Evolutionary conservation across 2,113 vertebrate species (phyloP).

Genomic region (Saccopteryx bilineata): DNA sequence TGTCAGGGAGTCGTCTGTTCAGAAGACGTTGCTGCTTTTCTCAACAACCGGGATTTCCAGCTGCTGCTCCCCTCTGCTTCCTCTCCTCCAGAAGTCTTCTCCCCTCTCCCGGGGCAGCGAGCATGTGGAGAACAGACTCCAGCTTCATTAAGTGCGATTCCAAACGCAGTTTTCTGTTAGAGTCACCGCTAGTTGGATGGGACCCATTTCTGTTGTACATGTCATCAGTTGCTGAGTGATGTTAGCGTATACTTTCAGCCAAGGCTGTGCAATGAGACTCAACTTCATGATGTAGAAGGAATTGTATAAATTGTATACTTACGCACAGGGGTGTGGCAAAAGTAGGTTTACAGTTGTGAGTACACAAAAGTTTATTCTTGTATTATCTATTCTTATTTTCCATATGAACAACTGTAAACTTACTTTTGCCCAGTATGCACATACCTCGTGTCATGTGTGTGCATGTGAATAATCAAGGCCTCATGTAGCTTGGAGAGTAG

Average conservation of each 20-base stretch:
- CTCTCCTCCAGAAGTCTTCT: neutral
- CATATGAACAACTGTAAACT: too few relatives aligned
- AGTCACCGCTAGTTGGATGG: neutral
- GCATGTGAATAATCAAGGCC: neutral
- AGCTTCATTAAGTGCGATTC: neutral
- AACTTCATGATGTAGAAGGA: neutral
- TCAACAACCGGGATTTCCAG: neutral
- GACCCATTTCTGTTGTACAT: neutral
- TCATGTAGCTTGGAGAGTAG: too few relatives aligned
- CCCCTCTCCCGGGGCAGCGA: neutral
- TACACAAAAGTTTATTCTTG: too few relatives aligned
- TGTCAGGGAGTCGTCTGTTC: neutral
- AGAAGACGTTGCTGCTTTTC: neutral
- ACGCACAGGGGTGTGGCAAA: too few relatives aligned
- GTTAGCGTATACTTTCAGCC: neutral
- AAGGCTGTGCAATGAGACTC: neutral
- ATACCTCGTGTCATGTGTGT: too few relatives aligned
- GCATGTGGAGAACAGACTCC: neutral
- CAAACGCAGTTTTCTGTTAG: neutral
- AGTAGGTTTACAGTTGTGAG: too few relatives aligned
- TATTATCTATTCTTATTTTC: too few relatives aligned
- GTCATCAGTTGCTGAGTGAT: neutral
- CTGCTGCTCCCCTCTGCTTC: neutral
- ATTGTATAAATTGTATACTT: neutral
- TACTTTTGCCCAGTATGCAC: too few relatives aligned